These are phyloP conservation scores for Carabus problematicus DNA, from an alignment of 2,888 invertebrate genomes.

Conservation along the genomic window DNA sequence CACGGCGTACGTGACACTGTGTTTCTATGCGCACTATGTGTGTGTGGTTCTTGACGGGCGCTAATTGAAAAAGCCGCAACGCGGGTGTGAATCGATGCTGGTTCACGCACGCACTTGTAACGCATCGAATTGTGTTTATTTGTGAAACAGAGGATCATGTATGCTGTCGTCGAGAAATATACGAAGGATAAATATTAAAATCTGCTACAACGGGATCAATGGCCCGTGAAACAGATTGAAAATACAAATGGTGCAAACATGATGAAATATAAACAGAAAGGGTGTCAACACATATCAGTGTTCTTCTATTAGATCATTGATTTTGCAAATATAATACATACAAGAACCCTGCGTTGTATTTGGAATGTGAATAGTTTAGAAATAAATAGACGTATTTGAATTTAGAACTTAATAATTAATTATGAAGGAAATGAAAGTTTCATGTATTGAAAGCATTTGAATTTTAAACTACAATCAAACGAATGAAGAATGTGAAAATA, in stretches of 20 bases:
- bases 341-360: too few species aligned
- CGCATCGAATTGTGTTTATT: conserved; percentile 32
- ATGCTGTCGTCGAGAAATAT: conserved; percentile 12
- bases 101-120: conserved; percentile 22
- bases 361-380: too few species aligned
- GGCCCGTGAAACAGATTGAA: conserved; percentile 5
- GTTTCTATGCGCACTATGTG: not conserved
- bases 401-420: too few species aligned
- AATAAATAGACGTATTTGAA: too few species aligned
- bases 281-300: too few species aligned
- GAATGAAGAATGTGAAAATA: too few species aligned
- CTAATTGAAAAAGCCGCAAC: conserved; percentile 37
- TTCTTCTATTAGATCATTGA: too few species aligned
- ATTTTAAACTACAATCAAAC: too few species aligned
- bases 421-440: too few species aligned
- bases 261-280: too few species aligned
- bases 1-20: not conserved
- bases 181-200: conserved; percentile 24
- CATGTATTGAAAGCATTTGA: too few species aligned
- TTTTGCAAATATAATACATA: too few species aligned
- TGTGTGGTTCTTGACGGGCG: conserved; percentile 1
- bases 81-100: not conserved
- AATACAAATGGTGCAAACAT: not conserved
- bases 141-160: conserved; percentile 14
- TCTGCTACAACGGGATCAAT: conserved; percentile 33